These are phyloP conservation scores for Corythaeola cristata DNA, from an alignment of 2,113 vertebrate species.

Conservation along the genomic window DNA sequence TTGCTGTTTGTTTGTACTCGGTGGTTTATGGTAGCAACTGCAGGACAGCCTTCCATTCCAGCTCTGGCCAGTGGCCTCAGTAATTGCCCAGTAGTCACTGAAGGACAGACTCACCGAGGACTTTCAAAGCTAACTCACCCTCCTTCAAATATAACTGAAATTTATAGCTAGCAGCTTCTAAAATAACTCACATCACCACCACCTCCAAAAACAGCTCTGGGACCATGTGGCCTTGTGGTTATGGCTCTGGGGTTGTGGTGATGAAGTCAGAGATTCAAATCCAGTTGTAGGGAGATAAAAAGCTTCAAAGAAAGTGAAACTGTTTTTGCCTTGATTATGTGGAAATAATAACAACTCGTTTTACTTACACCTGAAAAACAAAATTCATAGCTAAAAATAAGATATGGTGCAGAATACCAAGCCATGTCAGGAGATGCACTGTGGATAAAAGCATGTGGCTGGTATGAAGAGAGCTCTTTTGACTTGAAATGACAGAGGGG, in stretches of 20 bases:
- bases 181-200: conserved; percentile 61
- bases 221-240: conserved; percentile 67
- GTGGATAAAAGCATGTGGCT: not conserved
- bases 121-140: conserved; percentile 5
- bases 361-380: not conserved
- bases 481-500: not conserved
- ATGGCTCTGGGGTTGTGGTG: conserved; percentile 66
- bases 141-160: conserved; percentile 56
- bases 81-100: not conserved
- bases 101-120: not conserved
- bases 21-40: conserved; percentile 33
- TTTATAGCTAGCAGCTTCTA: conserved; percentile 60
- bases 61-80: not conserved
- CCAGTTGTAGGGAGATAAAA: conserved; percentile 51
- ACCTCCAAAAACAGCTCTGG: conserved; percentile 45
- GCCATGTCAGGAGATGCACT: not conserved
- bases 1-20: not conserved
- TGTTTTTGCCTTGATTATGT: conserved; percentile 30
- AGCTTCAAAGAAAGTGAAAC: conserved; percentile 69
- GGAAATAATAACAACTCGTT: not conserved
- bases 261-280: conserved; percentile 68
- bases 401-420: accelerated
- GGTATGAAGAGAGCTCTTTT: accelerated
- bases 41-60: not conserved
- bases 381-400: not conserved